A percentile compares a stretch with the other conserved stretches of the same genome.
phyloP scores from a whole-genome alignment of 1,140 invertebrate genomes.

The Hyphantria cunea region DNA sequence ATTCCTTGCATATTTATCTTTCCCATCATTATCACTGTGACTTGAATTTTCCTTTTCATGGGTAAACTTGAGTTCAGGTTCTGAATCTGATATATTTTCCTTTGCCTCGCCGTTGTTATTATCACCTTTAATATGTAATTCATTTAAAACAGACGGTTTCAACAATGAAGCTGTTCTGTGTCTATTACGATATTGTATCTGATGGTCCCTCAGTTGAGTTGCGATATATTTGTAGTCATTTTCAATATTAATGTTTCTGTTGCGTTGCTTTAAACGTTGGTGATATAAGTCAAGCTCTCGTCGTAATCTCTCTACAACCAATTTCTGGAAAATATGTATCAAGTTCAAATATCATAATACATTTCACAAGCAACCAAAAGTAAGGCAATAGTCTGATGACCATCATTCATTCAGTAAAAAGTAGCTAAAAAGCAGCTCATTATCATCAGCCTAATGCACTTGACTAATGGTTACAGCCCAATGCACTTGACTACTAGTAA shows the following conservation, averaged over 20 bases:
- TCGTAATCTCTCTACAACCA: conserved; percentile 72
- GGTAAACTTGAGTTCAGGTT: conserved; percentile 57
- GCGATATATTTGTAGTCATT: conserved; percentile 77
- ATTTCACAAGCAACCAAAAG: too few relatives aligned
- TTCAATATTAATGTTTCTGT: conserved; percentile 73
- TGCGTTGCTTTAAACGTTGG: conserved; percentile 68
- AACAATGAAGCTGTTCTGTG: conserved; percentile 69
- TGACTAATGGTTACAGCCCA: too few relatives aligned
- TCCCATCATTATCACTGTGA: conserved; percentile 55
- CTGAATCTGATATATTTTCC: conserved; percentile 63
- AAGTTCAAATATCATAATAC: too few relatives aligned
- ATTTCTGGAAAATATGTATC: conserved; percentile 63
- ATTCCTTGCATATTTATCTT: conserved; percentile 59
- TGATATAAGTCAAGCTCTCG: conserved; percentile 76
- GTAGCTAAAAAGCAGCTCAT: too few relatives aligned
- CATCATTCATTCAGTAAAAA: too few relatives aligned
- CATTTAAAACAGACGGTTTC: conserved; percentile 76
- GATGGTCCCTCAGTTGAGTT: conserved; percentile 75
- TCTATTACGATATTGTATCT: conserved; percentile 65
- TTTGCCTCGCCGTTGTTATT: conserved; percentile 54
- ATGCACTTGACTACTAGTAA: too few relatives aligned
- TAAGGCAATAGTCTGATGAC: too few relatives aligned
- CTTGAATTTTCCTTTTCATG: conserved; percentile 67
- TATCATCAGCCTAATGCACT: too few relatives aligned
- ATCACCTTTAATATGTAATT: conserved; percentile 75